Evolutionary conservation across 2,113 vertebrate genomes (phyloP).

Genomic region (Atherinomorus stipes): DNA sequence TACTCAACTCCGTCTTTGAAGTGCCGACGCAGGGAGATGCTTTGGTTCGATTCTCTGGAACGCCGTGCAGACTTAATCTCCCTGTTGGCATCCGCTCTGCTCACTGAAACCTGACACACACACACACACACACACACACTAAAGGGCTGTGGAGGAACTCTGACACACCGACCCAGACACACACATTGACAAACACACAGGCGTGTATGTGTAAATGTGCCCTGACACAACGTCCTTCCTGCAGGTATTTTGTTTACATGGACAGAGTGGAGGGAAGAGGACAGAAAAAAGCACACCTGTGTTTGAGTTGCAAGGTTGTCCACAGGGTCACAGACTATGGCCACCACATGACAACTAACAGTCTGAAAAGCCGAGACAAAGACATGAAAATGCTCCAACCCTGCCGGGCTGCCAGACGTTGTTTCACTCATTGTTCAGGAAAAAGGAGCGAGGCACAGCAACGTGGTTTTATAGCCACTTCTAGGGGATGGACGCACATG

Average conservation of each 20-base stretch:
- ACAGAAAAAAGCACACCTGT: constrained; percentile 44
- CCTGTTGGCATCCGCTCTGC: constrained; percentile 55
- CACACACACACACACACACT: constrained; percentile 19
- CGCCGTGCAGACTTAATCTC: constrained; percentile 54
- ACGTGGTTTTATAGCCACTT: constrained; percentile 31
- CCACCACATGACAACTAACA: constrained; percentile 5
- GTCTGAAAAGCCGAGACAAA: constrained; percentile 3
- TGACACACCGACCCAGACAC: constrained; percentile 21
- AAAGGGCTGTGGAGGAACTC: constrained; percentile 6
- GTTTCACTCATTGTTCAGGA: neutral
- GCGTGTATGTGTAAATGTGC: neutral
- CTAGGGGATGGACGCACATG: constrained; percentile 3
- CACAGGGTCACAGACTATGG: constrained; percentile 8
- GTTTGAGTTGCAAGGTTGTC: constrained; percentile 21
- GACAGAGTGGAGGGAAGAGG: constrained; percentile 29
- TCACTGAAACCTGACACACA: constrained; percentile 70
- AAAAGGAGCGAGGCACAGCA: constrained; percentile 22
- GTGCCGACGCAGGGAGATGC: constrained; percentile 44
- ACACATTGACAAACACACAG: neutral
- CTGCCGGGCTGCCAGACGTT: neutral
- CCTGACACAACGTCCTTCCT: constrained; percentile 44
- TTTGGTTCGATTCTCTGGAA: constrained; percentile 64
- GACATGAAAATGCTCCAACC: neutral
- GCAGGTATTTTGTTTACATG: constrained; percentile 70
- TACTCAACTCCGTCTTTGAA: constrained; percentile 55